Base-by-base conservation (phyloP, 2,888 invertebrate genomes). In the Coelinius sp. region DNA sequence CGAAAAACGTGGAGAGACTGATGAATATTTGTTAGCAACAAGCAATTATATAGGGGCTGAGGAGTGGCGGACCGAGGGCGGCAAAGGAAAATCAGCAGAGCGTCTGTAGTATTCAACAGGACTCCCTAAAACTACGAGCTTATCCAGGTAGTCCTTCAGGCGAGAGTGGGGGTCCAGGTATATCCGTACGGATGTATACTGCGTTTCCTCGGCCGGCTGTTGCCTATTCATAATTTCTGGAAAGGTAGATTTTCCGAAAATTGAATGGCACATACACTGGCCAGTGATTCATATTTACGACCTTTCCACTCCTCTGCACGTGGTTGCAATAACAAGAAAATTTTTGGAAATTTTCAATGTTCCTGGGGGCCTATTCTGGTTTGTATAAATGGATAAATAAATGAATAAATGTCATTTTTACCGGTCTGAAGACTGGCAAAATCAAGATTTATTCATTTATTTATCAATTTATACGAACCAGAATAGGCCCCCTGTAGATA, bases 151-250 rank as follows among this genome's bases (percentile, higher is more conserved):
- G 52, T 41, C 24, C 49, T 35, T 38, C 20, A 38, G 25, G 65
- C 25, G 31, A 25, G 31, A 24, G 64, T 20, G 73, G 56, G 69
- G 65, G 59, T 25, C 31, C 59, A 59, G 59, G 59, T 59, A 59
- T 59, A 59, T 35, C 25, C 17, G 17, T 14, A 12, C 10, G 53
- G 53, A 24, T 25, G 14, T 25, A 25, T n/a, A n/a, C n/a, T n/a
- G n/a, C n/a, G n/a, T n/a, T n/a, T n/a, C n/a, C n/a, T n/a, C n/a
- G n/a, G 12, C 24, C 27, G 25, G 27, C 31, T 59, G 8, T 20
- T 10, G 59, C 35, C 59, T 25, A 59, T 59, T 59, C 59, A 59
- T 31, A 59, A 5, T 31, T 59, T 59, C 31, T 31, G 31, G 59
- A 17, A 59, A 35, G 12, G 17, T 6, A 35, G 31, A 59, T 59